These are phyloP conservation scores for Punctoribates punctum DNA, from an alignment of 2,888 invertebrate genomes.

Conservation along the genomic window DNA sequence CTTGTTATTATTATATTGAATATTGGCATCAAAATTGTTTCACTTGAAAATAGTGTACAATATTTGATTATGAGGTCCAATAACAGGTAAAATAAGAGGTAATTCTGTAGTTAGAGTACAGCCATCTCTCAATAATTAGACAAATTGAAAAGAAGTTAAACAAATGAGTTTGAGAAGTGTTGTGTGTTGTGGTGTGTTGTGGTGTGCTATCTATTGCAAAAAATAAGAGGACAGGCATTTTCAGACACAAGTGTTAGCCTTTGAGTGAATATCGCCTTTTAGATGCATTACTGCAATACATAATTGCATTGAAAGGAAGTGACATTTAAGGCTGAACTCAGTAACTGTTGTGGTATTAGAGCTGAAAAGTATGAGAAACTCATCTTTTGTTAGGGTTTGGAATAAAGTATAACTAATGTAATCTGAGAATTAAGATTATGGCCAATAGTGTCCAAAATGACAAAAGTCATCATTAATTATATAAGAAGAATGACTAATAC, in stretches of 20 bases:
- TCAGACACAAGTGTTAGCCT: neutral
- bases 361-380: neutral
- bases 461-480: neutral
- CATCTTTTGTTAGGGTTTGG: neutral
- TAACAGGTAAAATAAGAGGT: neutral
- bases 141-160: neutral
- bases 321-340: constrained; percentile 11
- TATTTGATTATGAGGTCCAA: no score
- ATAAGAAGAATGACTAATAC: neutral
- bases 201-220: neutral
- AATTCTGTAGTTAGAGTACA: neutral
- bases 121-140: constrained; percentile 5
- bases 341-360: neutral
- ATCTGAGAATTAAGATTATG: neutral
- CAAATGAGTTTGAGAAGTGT: neutral
- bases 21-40: no score
- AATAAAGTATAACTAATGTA: neutral
- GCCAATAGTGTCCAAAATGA: neutral
- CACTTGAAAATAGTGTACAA: no score
- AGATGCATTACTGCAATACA: constrained; percentile 23
- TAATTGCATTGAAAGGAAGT: neutral
- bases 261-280: neutral
- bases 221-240: neutral
- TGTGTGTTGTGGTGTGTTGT: no score
- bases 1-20: no score